phyloP scores from a whole-genome alignment of 1,140 invertebrate species.

The Lordiphosa stackelbergi region DNA sequence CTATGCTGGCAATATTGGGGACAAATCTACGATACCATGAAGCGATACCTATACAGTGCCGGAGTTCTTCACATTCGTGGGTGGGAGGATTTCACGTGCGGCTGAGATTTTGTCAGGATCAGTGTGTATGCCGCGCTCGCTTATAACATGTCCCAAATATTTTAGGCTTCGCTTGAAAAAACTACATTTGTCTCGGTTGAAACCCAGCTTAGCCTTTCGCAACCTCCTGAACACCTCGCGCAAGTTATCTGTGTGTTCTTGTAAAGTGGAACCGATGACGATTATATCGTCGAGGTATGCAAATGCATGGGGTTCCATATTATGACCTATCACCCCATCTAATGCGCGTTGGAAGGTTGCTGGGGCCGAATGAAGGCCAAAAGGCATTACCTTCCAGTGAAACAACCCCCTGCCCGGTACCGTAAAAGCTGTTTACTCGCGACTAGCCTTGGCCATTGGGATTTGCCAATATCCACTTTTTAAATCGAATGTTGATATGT shows the following conservation, averaged over 20 bases:
- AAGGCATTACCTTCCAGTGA: slow-evolving; percentile 77
- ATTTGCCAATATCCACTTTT: no score
- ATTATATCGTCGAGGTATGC: slow-evolving; percentile 73
- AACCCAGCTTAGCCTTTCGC: not conserved
- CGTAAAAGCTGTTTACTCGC: no score
- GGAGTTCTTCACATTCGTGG: no score
- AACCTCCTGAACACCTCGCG: slow-evolving; percentile 2
- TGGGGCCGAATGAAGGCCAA: slow-evolving; percentile 75
- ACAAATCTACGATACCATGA: slow-evolving; percentile 60
- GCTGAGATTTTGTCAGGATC: no score
- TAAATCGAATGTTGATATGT: no score
- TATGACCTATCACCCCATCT: slow-evolving; percentile 44
- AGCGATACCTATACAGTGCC: not conserved
- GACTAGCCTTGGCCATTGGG: no score
- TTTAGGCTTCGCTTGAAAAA: not conserved
- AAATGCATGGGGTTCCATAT: slow-evolving; percentile 43
- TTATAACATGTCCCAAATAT: not conserved
- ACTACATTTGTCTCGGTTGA: not conserved
- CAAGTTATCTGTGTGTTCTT: not conserved
- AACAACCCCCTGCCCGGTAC: no score
- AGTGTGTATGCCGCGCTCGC: no score
- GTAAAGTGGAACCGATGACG: slow-evolving; percentile 62
- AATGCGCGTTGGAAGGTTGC: slow-evolving; percentile 76
- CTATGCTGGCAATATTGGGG: slow-evolving; percentile 44
- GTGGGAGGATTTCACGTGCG: no score